Evolutionary conservation across 2,888 invertebrate genomes (phyloP), one percentile per base, ranked within the genome.

Genomic region (Trypoxylon attenuatum): DNA sequence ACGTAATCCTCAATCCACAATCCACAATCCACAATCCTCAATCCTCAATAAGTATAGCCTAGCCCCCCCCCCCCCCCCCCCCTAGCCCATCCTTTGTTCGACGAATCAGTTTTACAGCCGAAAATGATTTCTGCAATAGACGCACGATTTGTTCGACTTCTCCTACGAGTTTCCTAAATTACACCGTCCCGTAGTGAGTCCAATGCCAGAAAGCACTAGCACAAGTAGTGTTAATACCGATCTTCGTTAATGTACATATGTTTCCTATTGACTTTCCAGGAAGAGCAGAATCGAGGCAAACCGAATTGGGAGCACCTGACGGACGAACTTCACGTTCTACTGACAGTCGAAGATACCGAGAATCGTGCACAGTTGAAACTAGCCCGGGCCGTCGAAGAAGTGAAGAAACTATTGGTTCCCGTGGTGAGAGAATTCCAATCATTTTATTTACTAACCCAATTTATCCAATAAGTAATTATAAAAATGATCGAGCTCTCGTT

Each of bases 231-330:
- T n/a, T n/a, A n/a, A n/a, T n/a, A n/a, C n/a, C n/a, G n/a, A n/a
- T n/a, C n/a, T n/a, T n/a, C n/a, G n/a, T n/a, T n/a, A n/a, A 23
- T 47, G 5, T 10, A 27, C 19, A 8, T 16, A 6, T 5, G 5
- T 2, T 43, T 10, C 6, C 6, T 6, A 38, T 68, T 56, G n/a
- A 6, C 59, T 62, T 39, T 39, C 8, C 90, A 99, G 99, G 99
- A 99, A 91, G 99, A 99, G 87, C 94, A 96, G 84, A 99, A 99
- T 90, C 92, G 98, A 87, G 99, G 99, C 78, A 99, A 99, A 89
- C 98, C 99, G 73, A 99, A 99, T 90, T 99, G 99, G 99, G 99
- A 99, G 88, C 99, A 99, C 88, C 90, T 99, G 87, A 97, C 97
- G 81, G 99, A 99, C 87, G 99, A 99, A 84, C 91, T 99, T 59